Evolutionary conservation across 2,797 vertebrate genomes (phyloP).

Genomic region (Tadarida brasiliensis): DNA sequence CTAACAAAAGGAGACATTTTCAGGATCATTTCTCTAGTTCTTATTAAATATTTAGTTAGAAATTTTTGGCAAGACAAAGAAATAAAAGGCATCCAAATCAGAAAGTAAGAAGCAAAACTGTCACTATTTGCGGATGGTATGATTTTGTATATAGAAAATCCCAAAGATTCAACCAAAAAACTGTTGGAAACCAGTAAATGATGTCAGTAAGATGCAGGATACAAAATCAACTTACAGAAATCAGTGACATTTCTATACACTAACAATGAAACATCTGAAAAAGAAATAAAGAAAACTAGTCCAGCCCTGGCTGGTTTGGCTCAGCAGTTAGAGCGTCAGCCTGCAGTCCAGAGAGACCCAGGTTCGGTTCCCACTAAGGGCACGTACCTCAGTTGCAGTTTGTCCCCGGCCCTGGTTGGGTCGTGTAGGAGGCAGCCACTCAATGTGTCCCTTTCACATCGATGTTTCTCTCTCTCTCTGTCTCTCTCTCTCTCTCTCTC

Average conservation of each 20-base stretch:
- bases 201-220: background rate
- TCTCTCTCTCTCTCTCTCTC: too few species aligned
- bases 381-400: too few species aligned
- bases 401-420: too few species aligned
- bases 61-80: background rate
- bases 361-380: too few species aligned
- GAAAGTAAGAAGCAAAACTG: background rate
- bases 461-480: too few species aligned
- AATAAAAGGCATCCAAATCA: slow-evolving; percentile 12
- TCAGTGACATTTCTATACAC: background rate
- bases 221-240: background rate
- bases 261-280: slow-evolving; percentile 23
- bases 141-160: background rate
- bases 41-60: background rate
- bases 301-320: too few species aligned
- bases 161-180: background rate
- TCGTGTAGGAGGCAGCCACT: too few species aligned
- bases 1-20: background rate
- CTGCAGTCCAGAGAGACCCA: too few species aligned
- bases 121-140: background rate
- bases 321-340: too few species aligned
- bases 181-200: background rate
- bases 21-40: background rate
- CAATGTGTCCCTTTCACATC: too few species aligned
- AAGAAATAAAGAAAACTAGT: too few species aligned